Conservation (phyloP, 2,113 vertebrate genomes). For the Meles meles region DNA sequence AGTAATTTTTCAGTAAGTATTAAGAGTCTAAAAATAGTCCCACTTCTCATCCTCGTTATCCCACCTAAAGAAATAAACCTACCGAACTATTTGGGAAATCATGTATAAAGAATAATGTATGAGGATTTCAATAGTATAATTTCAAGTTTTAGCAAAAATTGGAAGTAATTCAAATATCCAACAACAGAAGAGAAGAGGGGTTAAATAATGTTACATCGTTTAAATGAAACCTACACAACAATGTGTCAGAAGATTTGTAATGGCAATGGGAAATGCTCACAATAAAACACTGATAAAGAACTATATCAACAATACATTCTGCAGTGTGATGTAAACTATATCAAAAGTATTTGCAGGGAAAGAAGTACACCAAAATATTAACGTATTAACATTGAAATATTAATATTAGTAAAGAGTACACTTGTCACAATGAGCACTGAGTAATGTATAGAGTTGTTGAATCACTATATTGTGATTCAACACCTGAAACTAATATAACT, state of each 20-base stretch:
- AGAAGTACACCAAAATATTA: not conserved
- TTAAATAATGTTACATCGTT: not conserved
- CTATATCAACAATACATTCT: not conserved
- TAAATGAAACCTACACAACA: not conserved
- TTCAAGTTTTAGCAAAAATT: not conserved
- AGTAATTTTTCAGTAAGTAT: not conserved
- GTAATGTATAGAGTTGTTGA: not conserved
- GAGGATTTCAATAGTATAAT: not conserved
- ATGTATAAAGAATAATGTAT: not conserved
- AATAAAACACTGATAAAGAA: not conserved
- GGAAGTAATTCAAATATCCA: slow-evolving; percentile 9
- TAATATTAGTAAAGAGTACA: not conserved
- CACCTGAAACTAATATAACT: not conserved
- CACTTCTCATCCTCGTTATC: not conserved
- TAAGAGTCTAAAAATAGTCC: not conserved
- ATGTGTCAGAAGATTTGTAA: not conserved
- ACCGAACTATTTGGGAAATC: not conserved
- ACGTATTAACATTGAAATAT: not conserved
- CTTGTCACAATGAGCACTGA: not conserved
- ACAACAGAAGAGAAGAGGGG: not conserved
- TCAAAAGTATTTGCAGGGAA: not conserved
- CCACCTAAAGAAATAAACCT: not conserved
- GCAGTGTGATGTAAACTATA: not conserved
- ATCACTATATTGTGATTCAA: not conserved
- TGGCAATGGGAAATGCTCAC: not conserved